Percentiles rank a stretch among this genome's conserved stretches.
Conservation (phyloP, 2,888 invertebrate species). For the Nemotelus pantherinus region DNA sequence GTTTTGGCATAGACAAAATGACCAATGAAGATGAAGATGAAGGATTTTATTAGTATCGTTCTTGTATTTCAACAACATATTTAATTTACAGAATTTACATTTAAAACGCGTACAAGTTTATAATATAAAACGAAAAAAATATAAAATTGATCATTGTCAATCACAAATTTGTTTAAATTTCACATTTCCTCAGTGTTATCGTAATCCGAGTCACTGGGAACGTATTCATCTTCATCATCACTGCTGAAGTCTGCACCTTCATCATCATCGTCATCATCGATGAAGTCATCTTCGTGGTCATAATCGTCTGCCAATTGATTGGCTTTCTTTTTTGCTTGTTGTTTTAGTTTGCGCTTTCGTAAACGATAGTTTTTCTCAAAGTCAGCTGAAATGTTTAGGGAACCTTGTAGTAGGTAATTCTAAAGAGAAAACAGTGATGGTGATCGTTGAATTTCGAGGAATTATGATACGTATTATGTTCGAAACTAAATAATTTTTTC, state of each 20-base stretch:
- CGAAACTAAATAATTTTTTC: neutral
- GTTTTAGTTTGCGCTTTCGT: slow-evolving; percentile 36
- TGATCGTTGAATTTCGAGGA: too few species aligned
- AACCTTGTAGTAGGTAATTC: neutral
- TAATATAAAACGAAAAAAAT: neutral
- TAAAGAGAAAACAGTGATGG: slow-evolving; percentile 1
- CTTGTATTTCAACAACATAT: neutral
- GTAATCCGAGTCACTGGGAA: slow-evolving; percentile 53
- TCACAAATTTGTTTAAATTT: too few species aligned
- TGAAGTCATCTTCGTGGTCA: slow-evolving; percentile 65
- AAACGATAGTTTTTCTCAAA: slow-evolving; percentile 53
- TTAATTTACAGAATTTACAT: neutral
- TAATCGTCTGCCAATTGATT: slow-evolving; percentile 59
- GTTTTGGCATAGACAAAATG: slow-evolving; percentile 39
- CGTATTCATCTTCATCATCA: slow-evolving; percentile 57
- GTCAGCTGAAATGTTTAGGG: slow-evolving; percentile 50
- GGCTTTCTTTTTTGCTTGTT: slow-evolving; percentile 56
- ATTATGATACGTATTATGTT: neutral
- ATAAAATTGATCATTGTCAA: too few species aligned
- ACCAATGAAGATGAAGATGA: slow-evolving; percentile 64
- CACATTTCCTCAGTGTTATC: slow-evolving; percentile 49
- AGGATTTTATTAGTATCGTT: slow-evolving; percentile 60
- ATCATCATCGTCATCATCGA: slow-evolving; percentile 64
- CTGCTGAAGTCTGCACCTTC: slow-evolving; percentile 51
- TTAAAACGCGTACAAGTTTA: neutral